A percentile compares a stretch with the other conserved stretches of the same genome.
Conservation (phyloP, 2,797 vertebrate species). For the Graptemys geographica region DNA sequence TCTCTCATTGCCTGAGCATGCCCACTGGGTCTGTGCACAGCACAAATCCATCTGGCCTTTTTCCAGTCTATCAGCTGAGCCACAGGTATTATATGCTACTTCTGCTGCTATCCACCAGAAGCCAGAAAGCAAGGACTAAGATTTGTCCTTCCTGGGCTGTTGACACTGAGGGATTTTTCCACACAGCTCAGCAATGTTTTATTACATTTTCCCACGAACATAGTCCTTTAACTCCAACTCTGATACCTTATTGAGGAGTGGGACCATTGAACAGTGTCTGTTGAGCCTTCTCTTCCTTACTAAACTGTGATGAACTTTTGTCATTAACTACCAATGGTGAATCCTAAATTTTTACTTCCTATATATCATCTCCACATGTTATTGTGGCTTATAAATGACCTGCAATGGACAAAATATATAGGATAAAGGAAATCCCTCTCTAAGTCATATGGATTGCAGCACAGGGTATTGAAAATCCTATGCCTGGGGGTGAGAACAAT, state of each 20-base stretch:
- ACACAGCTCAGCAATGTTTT: neutral
- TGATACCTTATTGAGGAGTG: neutral
- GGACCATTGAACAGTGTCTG: neutral
- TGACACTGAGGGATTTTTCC: neutral
- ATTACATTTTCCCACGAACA: neutral
- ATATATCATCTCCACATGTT: too few relatives aligned
- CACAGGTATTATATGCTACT: neutral
- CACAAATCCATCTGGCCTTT: neutral
- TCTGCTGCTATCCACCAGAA: neutral
- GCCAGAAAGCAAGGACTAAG: neutral
- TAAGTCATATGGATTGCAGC: too few relatives aligned
- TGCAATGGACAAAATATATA: neutral
- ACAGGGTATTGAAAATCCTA: too few relatives aligned
- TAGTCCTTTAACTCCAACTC: neutral
- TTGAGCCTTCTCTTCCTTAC: neutral
- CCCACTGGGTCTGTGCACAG: neutral
- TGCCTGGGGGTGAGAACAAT: neutral
- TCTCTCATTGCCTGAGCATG: neutral
- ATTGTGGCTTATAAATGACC: neutral
- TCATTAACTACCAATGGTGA: neutral
- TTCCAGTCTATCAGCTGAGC: neutral
- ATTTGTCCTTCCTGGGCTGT: neutral
- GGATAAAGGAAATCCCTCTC: too few relatives aligned
- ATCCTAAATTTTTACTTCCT: neutral
- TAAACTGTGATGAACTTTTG: neutral